Evolutionary conservation across 2,113 vertebrate genomes (phyloP).

Genomic region (Phyllostomus hastatus): DNA sequence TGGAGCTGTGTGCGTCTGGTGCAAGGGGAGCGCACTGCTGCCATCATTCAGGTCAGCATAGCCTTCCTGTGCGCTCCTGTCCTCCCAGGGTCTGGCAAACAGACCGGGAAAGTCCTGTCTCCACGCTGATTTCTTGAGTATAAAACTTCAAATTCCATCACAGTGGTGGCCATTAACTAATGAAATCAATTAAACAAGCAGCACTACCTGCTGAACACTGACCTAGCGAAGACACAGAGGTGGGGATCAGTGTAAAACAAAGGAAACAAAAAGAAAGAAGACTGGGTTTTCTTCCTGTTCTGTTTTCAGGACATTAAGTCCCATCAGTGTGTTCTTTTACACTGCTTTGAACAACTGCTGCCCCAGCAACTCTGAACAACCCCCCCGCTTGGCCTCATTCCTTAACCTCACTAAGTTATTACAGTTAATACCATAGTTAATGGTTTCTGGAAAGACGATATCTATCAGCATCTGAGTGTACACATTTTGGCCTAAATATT

Average conservation of each 20-base stretch:
- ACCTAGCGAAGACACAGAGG: slow-evolving; percentile 59
- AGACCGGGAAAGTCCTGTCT: slow-evolving; percentile 54
- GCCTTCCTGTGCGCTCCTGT: background rate
- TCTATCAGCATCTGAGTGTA: slow-evolving; percentile 73
- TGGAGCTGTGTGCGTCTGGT: too few species aligned
- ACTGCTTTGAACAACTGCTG: slow-evolving; percentile 55
- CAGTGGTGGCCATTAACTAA: slow-evolving; percentile 60
- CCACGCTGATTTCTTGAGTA: slow-evolving; percentile 60
- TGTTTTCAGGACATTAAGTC: slow-evolving; percentile 51
- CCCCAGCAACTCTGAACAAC: slow-evolving; percentile 44
- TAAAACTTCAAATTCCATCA: slow-evolving; percentile 57
- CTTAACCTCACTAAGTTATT: slow-evolving; percentile 73
- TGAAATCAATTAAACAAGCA: slow-evolving; percentile 47
- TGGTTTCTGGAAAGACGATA: slow-evolving; percentile 79
- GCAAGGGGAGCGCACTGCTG: background rate
- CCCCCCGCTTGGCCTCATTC: slow-evolving; percentile 67
- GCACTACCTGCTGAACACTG: slow-evolving; percentile 64
- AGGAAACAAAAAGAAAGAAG: background rate
- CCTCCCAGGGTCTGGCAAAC: background rate
- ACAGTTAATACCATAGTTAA: slow-evolving; percentile 77
- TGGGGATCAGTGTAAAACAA: slow-evolving; percentile 36
- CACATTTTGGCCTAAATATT: slow-evolving; percentile 78
- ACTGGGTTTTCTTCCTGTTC: slow-evolving; percentile 38
- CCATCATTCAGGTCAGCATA: rapidly evolving
- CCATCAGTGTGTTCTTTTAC: slow-evolving; percentile 35